These are phyloP conservation scores for Agapornis canus DNA, from an alignment of 2,797 vertebrate species.

Conservation along the genomic window DNA sequence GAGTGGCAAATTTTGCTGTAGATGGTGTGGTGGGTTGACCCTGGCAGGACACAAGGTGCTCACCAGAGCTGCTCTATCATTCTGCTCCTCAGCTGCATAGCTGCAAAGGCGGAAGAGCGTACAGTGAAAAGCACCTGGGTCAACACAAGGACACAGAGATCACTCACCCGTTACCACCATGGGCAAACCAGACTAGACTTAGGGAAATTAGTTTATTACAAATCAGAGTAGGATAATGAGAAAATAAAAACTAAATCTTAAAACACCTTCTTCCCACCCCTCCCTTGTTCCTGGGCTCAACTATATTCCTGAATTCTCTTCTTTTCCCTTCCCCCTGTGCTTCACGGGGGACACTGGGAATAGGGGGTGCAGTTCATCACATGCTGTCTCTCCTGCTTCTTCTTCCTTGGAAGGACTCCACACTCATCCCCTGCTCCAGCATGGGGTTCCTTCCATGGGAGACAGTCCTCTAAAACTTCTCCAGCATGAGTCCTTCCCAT, in stretches of 20 bases:
- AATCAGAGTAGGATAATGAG: neutral
- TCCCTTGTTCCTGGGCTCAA: neutral
- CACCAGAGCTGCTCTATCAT: rapidly evolving
- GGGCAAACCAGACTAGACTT: neutral
- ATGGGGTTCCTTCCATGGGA: neutral
- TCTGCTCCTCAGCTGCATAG: neutral
- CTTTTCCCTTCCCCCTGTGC: rapidly evolving
- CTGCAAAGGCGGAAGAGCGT: neutral
- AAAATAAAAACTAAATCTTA: neutral
- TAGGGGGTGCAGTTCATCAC: neutral
- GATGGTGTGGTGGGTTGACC: neutral
- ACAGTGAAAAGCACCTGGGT: neutral
- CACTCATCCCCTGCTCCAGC: neutral
- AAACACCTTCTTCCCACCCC: neutral
- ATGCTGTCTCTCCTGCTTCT: rapidly evolving
- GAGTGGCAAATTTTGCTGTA: neutral
- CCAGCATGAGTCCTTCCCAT: neutral
- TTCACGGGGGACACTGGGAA: neutral
- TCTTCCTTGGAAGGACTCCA: neutral
- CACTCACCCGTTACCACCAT: rapidly evolving
- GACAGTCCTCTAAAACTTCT: neutral
- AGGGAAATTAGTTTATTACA: neutral
- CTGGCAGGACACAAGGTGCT: neutral
- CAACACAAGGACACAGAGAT: neutral
- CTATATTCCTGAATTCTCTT: neutral